Base-by-base conservation (phyloP, 2,113 vertebrate genomes). In the Empidonax alnorum region DNA sequence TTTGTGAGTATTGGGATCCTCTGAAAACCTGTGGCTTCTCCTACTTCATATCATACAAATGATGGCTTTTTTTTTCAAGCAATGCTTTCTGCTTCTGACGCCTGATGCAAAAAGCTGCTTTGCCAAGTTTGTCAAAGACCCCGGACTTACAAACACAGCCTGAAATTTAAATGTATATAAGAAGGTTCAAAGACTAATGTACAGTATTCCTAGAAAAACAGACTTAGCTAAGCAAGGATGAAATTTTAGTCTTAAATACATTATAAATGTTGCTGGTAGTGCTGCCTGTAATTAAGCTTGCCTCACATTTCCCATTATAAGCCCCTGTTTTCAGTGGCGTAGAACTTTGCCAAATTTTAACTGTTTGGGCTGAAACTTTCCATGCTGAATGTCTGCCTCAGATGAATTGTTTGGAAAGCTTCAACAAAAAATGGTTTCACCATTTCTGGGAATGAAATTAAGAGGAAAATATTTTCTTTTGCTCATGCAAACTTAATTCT, bases 381-480 rank as follows among this genome's bases (percentile, higher is more conserved):
- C 95, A 58, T 95, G 90, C 85, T 90, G 75, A 95, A 93, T 90
- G 94, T 93, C 96, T 97, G 89, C 73, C 69, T 95, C 77, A 87
- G 83, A 95, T 93, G 72, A 94, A 97, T 97, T 96, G 93, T 97
- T 96, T 95, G 96, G 96, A 97, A 96, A 94, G 76, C 73, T 95
- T 65, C 49, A 87, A 89, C 27, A 94, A 92, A 97, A 96, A 96
- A 94, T 95, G 93, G 90, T 93, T 95, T 94, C 93, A 89, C 93
- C 89, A 78, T 94, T 97, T 97, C 95, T 96, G 96, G 96, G 95
- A 97, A 97, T 92, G 89, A 96, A 97, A 94, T 93, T 74, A 94
- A 74, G 91, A 95, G 88, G 86, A 94, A 93, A 94, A 96, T 95
- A 96, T 97, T 94, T 96, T 96, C 92, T 95, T 94, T 93, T 94